Evolutionary conservation across 2,797 vertebrate genomes (phyloP), one percentile per base, ranked within the genome.

Genomic region (Tadarida brasiliensis): DNA sequence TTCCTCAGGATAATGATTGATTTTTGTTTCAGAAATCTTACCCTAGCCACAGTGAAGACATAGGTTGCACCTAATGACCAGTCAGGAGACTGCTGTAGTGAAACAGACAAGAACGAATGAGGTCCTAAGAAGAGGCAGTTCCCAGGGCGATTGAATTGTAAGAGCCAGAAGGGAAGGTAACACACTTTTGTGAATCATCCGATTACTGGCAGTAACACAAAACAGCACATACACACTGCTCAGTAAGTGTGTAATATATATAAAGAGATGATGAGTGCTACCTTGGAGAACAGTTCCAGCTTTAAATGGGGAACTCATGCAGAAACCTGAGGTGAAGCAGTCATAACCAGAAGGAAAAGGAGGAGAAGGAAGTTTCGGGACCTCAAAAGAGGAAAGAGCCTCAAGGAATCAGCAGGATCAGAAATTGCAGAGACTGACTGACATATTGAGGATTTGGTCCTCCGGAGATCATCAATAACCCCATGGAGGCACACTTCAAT

Each of bases 1-100:
- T 67, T 73, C 26, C 17, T 49, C 33, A 9, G 39, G 30, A 28
- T 22, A 54, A 77, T 10, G 3, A 70, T 35, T 83, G 17, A 11
- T 85, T 86, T 93, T 89, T 85, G 11, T 57, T 89, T 57, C 65
- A 87, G 44, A 59, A 88, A 85, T 26, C 12, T 94, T 92, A 59
- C 7, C 9, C 61, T 84, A 26, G 44, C 9, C 49, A 47, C 26
- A 47, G 44, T 12, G 44, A 93, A 16, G 11, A 51, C 26, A 67
- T 22, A 30, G 15, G 44, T 39, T 56, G 10, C 11, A 82, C 5
- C 35, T 19, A 83, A 63, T 49, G 26, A 87, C 35, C 3, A 49
- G 19, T 16, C 22, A 28, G 39, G 33, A 61, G n/a, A 61, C 3
- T 6, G 2, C 4, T 35, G 16, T 11, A 54, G n/a, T 35, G 30